phyloP scores from a whole-genome alignment of 2,797 vertebrate species.

The Scolopax rusticola region DNA sequence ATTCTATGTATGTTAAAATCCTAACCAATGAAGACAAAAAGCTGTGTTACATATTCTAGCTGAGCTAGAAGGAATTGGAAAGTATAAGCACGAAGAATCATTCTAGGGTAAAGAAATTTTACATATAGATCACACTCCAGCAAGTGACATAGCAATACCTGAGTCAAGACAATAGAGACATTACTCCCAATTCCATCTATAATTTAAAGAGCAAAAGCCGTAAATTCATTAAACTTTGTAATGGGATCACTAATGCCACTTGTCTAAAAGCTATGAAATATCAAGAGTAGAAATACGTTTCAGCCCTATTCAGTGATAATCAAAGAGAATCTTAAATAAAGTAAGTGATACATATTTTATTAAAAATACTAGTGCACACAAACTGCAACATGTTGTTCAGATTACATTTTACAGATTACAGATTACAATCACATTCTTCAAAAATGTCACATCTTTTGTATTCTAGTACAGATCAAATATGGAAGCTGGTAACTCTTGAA shows the following conservation, averaged over 20 bases:
- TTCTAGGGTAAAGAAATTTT: background rate
- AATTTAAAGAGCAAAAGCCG: background rate
- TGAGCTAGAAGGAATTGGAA: background rate
- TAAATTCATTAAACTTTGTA: background rate
- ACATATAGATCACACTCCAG: background rate
- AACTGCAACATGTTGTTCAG: background rate
- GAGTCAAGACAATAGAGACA: background rate
- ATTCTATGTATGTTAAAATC: background rate
- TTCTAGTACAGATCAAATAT: background rate
- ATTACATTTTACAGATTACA: background rate
- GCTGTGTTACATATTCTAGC: background rate
- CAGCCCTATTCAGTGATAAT: background rate
- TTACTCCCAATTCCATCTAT: background rate
- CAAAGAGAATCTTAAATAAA: background rate
- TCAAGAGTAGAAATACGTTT: background rate
- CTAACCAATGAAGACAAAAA: background rate
- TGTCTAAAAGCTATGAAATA: background rate
- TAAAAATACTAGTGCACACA: background rate
- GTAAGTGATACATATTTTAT: background rate
- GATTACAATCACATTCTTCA: background rate
- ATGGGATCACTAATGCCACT: background rate
- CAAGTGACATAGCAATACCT: background rate
- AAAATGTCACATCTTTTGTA: background rate
- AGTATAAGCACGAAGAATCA: background rate
- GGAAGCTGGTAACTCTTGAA: background rate